phyloP scores from a whole-genome alignment of 2,113 vertebrate genomes.

The Boleophthalmus pectinirostris region DNA sequence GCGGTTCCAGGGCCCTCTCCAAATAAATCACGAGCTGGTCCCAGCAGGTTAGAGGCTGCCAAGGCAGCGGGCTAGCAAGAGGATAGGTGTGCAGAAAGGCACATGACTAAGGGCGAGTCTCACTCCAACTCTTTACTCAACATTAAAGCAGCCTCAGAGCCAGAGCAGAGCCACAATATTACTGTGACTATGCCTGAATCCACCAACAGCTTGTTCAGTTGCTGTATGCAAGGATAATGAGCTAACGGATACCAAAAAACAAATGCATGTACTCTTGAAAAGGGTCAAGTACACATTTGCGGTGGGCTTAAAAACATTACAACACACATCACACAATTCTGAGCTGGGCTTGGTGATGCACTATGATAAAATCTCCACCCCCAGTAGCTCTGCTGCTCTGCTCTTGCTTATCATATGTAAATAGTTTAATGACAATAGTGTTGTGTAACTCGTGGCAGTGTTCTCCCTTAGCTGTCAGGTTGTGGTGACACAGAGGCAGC shows the following conservation, averaged over 20 bases:
- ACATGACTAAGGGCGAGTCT: constrained; percentile 31
- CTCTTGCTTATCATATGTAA: constrained; percentile 30
- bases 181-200: constrained; percentile 35
- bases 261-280: constrained; percentile 39
- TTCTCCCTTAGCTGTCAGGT: constrained; percentile 47
- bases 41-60: constrained; percentile 69
- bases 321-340: constrained; percentile 32
- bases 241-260: constrained; percentile 46
- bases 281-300: constrained; percentile 41
- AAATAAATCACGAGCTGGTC: constrained; percentile 79
- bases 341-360: constrained; percentile 8
- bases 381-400: not conserved
- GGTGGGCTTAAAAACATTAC: constrained; percentile 32
- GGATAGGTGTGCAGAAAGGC: constrained; percentile 46
- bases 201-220: constrained; percentile 20
- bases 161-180: constrained; percentile 11
- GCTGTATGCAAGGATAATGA: constrained; percentile 44
- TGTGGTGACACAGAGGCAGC: constrained; percentile 39
- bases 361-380: constrained; percentile 16
- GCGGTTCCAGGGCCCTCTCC: constrained; percentile 67
- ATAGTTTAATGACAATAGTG: constrained; percentile 31
- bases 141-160: constrained; percentile 11
- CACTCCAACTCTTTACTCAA: constrained; percentile 27
- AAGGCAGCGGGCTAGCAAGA: constrained; percentile 56
- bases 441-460: constrained; percentile 24